Conservation (phyloP, 2,113 vertebrate genomes). For the Morphnarchus princeps region DNA sequence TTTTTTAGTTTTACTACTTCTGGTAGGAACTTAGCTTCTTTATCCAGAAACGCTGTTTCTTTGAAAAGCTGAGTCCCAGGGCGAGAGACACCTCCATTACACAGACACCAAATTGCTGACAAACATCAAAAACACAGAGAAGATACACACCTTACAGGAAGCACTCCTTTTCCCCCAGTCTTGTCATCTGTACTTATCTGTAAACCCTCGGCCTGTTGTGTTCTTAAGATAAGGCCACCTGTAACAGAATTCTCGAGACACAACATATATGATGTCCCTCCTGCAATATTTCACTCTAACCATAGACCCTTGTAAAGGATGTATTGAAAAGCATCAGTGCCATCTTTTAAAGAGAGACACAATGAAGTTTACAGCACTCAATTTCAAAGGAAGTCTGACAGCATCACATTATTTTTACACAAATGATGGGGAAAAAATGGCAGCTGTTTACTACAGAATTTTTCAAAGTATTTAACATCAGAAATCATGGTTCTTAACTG, state of each 20-base stretch:
- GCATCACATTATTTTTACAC: background rate
- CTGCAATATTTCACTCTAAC: background rate
- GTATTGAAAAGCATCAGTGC: background rate
- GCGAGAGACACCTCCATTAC: accelerated
- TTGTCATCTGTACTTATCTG: background rate
- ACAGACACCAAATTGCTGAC: background rate
- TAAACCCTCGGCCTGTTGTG: background rate
- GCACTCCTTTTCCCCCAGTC: background rate
- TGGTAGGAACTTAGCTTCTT: background rate
- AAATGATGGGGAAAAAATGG: background rate
- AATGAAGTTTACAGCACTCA: background rate
- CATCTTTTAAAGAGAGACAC: background rate
- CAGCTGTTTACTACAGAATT: background rate
- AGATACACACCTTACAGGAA: background rate
- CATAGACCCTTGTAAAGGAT: background rate
- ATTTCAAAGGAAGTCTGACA: background rate
- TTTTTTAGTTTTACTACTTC: background rate
- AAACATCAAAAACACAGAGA: background rate
- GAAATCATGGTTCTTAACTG: background rate
- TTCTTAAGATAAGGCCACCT: background rate
- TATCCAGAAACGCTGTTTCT: background rate
- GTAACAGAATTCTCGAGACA: background rate
- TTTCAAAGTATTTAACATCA: background rate
- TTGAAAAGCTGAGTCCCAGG: background rate
- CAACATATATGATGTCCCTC: background rate